Evolutionary conservation across 2,888 invertebrate genomes (phyloP).

Genomic region (Xestoiulus laeticollis): DNA sequence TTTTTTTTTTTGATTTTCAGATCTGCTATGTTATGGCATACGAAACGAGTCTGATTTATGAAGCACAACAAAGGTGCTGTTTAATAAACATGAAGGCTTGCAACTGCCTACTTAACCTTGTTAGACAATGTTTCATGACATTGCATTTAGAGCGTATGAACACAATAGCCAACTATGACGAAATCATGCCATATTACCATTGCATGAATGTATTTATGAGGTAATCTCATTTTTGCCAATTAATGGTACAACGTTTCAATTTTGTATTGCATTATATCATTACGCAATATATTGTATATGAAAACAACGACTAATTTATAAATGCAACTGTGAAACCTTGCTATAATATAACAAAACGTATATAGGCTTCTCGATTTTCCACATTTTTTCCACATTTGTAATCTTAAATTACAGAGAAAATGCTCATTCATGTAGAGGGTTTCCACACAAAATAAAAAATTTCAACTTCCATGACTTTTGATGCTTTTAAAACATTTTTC

Average conservation of each 20-base stretch:
- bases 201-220: background rate
- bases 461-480: too few species aligned
- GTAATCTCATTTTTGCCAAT: background rate
- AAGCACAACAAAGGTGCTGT: background rate
- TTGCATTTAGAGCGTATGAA: background rate
- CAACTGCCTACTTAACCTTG: background rate
- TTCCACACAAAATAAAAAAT: too few species aligned
- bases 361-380: background rate
- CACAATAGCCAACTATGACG: background rate
- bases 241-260: background rate
- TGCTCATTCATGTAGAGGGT: too few species aligned
- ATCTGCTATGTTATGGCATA: background rate
- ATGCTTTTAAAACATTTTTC: too few species aligned
- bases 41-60: background rate
- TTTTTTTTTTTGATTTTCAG: background rate
- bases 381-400: too few species aligned
- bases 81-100: constrained; percentile 9
- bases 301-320: background rate
- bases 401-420: too few species aligned
- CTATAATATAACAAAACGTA: background rate
- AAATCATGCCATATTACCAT: constrained; percentile 7
- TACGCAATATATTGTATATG: background rate
- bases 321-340: background rate
- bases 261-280: background rate
- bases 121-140: constrained; percentile 18